Percentiles rank a stretch among this genome's conserved stretches.
These are phyloP conservation scores for Acromyrmex charruanus DNA, from an alignment of 1,140 invertebrate species.

Conservation along the genomic window DNA sequence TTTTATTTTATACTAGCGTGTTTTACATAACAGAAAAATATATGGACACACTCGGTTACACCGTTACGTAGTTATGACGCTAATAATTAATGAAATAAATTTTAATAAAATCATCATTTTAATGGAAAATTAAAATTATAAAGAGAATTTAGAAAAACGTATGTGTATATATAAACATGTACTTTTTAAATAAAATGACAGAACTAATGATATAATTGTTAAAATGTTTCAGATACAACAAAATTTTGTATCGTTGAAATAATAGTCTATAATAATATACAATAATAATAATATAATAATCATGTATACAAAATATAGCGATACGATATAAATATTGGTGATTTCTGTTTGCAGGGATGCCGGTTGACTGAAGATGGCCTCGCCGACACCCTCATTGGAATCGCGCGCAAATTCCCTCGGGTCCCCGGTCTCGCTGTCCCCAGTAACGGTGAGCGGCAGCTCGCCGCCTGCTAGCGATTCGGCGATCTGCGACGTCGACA, in stretches of 20 bases:
- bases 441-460: conserved; percentile 92
- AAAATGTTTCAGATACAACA: neutral
- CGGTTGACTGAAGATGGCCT: conserved; percentile 92
- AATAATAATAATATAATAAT: too few relatives aligned
- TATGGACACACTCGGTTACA: neutral
- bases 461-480: conserved; percentile 90
- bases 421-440: conserved; percentile 91
- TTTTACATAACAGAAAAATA: neutral
- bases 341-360: conserved; percentile 88
- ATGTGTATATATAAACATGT: neutral
- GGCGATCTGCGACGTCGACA: conserved; percentile 92
- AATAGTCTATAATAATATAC: neutral
- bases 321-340: neutral
- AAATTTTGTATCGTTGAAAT: neutral
- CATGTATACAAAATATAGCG: too few relatives aligned
- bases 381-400: conserved; percentile 95
- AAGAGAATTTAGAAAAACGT: neutral
- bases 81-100: conserved; percentile 12
- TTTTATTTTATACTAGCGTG: neutral
- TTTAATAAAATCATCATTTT: conserved; percentile 12
- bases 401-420: conserved; percentile 96
- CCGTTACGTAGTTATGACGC: neutral
- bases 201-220: neutral
- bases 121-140: neutral
- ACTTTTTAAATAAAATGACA: neutral